Conservation (phyloP, 2,797 vertebrate genomes). For the Dallia pectoralis region DNA sequence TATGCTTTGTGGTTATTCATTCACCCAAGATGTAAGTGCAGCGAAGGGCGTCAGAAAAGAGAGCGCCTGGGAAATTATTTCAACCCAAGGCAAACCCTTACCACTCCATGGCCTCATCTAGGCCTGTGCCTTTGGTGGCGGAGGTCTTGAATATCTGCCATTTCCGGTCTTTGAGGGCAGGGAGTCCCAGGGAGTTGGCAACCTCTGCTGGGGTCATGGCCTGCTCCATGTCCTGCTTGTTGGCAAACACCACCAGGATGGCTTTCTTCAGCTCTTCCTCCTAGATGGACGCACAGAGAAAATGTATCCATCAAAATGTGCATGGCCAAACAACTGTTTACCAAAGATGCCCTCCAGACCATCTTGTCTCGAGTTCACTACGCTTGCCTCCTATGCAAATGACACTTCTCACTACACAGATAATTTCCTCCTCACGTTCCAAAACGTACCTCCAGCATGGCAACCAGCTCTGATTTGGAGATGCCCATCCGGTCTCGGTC, state of each 20-base stretch:
- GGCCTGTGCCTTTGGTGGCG: slow-evolving; percentile 92
- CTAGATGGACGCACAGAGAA: slow-evolving; percentile 56
- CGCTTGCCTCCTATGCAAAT: not conserved
- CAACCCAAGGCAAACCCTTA: slow-evolving; percentile 52
- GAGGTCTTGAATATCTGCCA: slow-evolving; percentile 99
- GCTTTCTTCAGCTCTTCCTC: slow-evolving; percentile 98
- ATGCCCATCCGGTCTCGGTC: slow-evolving; percentile 97
- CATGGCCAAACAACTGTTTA: not conserved
- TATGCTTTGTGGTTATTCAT: not conserved
- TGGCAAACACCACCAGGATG: slow-evolving; percentile 97
- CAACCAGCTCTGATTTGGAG: slow-evolving; percentile 96
- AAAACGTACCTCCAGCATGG: slow-evolving; percentile 91
- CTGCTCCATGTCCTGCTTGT: slow-evolving; percentile 99
- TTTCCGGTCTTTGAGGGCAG: slow-evolving; percentile 94
- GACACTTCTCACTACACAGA: not conserved
- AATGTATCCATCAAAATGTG: not conserved
- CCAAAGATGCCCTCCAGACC: not conserved
- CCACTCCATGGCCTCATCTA: slow-evolving; percentile 99
- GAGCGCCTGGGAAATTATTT: not conserved
- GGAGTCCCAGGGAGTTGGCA: slow-evolving; percentile 90
- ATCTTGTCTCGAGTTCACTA: not conserved
- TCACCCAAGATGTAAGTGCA: not conserved
- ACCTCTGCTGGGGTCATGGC: slow-evolving; percentile 97
- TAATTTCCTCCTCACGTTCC: too few relatives aligned
- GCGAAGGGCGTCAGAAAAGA: not conserved